These are phyloP conservation scores for Odontesthes bonariensis DNA, from an alignment of 2,113 vertebrate genomes.

Conservation along the genomic window DNA sequence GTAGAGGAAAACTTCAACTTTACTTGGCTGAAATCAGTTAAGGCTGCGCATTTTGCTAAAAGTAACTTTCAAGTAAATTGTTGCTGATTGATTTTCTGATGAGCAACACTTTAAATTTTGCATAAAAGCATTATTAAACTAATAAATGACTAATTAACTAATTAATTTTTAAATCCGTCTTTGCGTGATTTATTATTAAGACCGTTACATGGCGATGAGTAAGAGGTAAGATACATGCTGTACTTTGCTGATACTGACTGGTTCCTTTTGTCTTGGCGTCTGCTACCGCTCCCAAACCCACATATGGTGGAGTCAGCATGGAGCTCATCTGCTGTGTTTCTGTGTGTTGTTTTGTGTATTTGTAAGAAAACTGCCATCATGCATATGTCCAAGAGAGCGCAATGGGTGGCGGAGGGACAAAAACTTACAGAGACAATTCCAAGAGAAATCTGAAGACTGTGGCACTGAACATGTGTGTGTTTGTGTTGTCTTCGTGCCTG, in stretches of 20 bases:
- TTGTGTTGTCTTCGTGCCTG: conserved; percentile 7
- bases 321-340: conserved; percentile 25
- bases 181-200: conserved; percentile 61
- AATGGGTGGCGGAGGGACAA: conserved; percentile 19
- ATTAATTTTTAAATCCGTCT: conserved; percentile 3
- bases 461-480: conserved; percentile 43
- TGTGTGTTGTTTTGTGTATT: conserved; percentile 26
- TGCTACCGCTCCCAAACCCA: conserved; percentile 64
- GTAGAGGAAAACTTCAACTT: no score
- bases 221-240: conserved; percentile 70
- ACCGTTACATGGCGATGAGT: conserved; percentile 56
- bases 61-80: no score
- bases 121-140: conserved; percentile 1
- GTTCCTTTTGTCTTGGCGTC: conserved; percentile 69
- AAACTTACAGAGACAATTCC: conserved; percentile 27
- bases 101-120: neutral
- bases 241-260: conserved; percentile 69
- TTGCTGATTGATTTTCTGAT: conserved; percentile 11
- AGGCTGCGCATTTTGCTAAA: no score
- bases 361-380: conserved; percentile 18
- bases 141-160: neutral
- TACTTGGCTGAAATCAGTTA: no score
- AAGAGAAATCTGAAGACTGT: conserved; percentile 39
- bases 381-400: conserved; percentile 23
- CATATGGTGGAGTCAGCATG: conserved; percentile 77